Conservation (phyloP, 2,113 vertebrate genomes). For the Dolichotis patagonum region DNA sequence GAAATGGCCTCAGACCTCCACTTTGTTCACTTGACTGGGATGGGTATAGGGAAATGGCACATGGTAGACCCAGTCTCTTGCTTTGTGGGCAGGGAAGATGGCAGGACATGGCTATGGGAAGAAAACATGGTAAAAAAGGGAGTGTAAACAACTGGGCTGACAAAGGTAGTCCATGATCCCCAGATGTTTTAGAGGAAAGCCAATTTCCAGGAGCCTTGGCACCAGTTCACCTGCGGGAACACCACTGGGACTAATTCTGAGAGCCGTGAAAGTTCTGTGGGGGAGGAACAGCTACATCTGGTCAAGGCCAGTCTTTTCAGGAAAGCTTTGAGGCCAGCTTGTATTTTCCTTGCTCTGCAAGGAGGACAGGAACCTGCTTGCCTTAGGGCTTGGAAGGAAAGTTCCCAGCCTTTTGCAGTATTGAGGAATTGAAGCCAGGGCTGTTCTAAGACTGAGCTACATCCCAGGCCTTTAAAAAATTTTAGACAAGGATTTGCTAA, state of each 20-base stretch:
- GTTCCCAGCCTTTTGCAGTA: background rate
- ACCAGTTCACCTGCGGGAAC: background rate
- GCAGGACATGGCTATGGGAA: background rate
- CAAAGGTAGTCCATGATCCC: too few species aligned
- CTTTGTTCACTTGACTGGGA: background rate
- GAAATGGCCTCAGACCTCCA: background rate
- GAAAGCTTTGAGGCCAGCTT: accelerated
- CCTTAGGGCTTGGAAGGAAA: background rate
- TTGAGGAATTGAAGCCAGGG: background rate
- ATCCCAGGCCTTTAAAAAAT: background rate
- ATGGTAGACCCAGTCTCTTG: background rate
- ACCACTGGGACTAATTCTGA: background rate
- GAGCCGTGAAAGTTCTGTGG: accelerated
- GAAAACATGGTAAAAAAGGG: background rate
- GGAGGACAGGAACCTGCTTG: background rate
- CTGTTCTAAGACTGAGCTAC: background rate
- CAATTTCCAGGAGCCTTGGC: background rate
- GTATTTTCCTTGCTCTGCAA: too few species aligned
- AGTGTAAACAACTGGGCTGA: background rate
- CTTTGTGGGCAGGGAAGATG: background rate
- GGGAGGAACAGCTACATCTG: accelerated
- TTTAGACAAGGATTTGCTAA: background rate
- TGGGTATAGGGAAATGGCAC: background rate
- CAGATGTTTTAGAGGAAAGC: background rate
- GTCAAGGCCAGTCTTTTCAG: background rate